phyloP scores from a whole-genome alignment of 1,140 invertebrate genomes.

The Nasonia giraulti region DNA sequence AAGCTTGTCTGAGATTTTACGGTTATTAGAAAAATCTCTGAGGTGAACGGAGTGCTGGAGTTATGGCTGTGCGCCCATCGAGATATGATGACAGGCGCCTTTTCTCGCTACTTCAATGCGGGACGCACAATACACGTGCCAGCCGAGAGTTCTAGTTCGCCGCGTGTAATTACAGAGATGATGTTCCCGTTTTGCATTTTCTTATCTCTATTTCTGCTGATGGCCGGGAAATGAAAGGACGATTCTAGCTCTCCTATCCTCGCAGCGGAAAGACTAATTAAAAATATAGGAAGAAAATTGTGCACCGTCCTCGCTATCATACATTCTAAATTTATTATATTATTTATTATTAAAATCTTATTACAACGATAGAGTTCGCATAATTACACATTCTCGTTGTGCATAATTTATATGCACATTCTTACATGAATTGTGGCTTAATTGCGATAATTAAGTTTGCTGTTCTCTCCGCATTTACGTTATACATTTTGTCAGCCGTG shows the following conservation, averaged over 20 bases:
- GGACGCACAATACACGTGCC: too few species aligned
- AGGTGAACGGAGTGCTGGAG: neutral
- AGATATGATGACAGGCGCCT: too few species aligned
- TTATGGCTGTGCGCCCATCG: neutral
- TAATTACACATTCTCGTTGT: neutral
- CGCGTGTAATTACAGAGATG: too few species aligned
- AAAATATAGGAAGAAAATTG: too few species aligned
- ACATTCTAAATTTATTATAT: neutral
- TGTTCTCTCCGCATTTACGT: neutral
- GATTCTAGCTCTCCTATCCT: too few species aligned
- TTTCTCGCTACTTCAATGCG: too few species aligned
- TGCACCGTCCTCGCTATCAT: too few species aligned
- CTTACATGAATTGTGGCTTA: neutral
- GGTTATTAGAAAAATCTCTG: neutral
- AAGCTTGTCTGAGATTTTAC: neutral
- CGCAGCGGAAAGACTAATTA: too few species aligned
- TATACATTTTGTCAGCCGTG: neutral
- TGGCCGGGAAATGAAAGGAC: too few species aligned
- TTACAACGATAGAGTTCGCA: slow-evolving; percentile 17
- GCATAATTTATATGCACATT: neutral
- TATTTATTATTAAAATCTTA: slow-evolving; percentile 22
- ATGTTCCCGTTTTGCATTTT: too few species aligned
- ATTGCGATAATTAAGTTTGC: neutral
- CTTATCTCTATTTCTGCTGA: too few species aligned
- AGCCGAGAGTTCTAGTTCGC: too few species aligned